phyloP scores from a whole-genome alignment of 1,140 invertebrate genomes.

The Ceratina australensis region DNA sequence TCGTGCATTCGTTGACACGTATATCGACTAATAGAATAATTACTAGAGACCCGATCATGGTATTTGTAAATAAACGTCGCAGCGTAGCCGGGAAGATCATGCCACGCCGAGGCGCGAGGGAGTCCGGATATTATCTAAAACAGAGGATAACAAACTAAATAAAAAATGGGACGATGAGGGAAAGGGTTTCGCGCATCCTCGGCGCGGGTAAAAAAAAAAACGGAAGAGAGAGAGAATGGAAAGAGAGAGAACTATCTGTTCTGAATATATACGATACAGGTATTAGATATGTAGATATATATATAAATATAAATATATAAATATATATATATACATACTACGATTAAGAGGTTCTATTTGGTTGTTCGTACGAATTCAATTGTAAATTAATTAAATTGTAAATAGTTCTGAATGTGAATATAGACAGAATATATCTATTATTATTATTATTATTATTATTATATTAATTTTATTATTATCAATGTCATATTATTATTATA shows the following conservation, averaged over 20 bases:
- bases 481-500: slow-evolving; percentile 68
- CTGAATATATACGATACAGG: slow-evolving; percentile 75
- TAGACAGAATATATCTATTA: slow-evolving; percentile 78
- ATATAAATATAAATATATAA: slow-evolving; percentile 53
- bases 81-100: slow-evolving; percentile 21
- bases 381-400: slow-evolving; percentile 78
- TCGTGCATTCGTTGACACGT: slow-evolving; percentile 70
- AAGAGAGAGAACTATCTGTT: slow-evolving; percentile 68
- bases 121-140: slow-evolving; percentile 16
- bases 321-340: slow-evolving; percentile 69
- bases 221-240: slow-evolving; percentile 31
- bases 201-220: neutral
- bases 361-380: slow-evolving; percentile 76
- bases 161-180: neutral
- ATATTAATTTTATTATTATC: slow-evolving; percentile 72
- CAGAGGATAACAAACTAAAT: slow-evolving; percentile 13
- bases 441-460: slow-evolving; percentile 63
- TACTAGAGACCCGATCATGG: slow-evolving; percentile 55
- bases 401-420: slow-evolving; percentile 79
- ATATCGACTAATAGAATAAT: slow-evolving; percentile 66
- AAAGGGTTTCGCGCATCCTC: slow-evolving; percentile 33
- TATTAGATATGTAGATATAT: slow-evolving; percentile 69
- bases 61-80: slow-evolving; percentile 75
- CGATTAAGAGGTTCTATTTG: slow-evolving; percentile 66
- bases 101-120: slow-evolving; percentile 25